Percentiles rank a stretch among this genome's conserved stretches.
Evolutionary conservation across 2,888 invertebrate genomes (phyloP).

Genomic region (Drosophila longiperda): DNA sequence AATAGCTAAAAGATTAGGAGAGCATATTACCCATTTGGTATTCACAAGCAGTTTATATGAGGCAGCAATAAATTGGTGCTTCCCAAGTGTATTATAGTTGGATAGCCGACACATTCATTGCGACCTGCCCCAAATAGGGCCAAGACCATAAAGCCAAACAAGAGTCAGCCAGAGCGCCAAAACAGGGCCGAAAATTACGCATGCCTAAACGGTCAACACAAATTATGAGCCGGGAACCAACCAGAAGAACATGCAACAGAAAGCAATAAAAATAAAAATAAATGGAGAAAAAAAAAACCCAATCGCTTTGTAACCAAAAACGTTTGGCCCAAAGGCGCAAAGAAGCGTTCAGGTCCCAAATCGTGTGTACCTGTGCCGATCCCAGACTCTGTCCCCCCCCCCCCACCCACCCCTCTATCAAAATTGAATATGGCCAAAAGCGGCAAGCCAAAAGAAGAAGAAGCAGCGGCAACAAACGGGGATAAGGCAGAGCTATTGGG

Average conservation of each 20-base stretch:
- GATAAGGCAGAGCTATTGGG: conserved; percentile 29
- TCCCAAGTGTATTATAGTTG: conserved; percentile 16
- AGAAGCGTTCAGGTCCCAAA: conserved; percentile 42
- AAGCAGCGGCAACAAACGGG: conserved; percentile 17
- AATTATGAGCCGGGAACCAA: conserved; percentile 64
- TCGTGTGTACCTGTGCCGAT: conserved; percentile 52
- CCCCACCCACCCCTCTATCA: conserved; percentile 28
- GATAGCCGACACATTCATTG: conserved; percentile 25
- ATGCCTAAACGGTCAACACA: conserved; percentile 64
- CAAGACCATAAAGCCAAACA: conserved; percentile 34
- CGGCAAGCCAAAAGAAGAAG: conserved; percentile 38
- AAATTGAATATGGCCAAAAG: conserved; percentile 78
- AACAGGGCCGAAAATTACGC: conserved; percentile 73
- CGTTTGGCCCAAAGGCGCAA: conserved; percentile 58
- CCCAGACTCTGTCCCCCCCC: conserved; percentile 1
- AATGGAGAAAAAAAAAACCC: conserved; percentile 73
- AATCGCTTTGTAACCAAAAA: conserved; percentile 73
- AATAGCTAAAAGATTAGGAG: neutral
- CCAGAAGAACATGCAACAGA: conserved; percentile 32
- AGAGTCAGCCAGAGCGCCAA: conserved; percentile 37
- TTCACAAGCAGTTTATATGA: conserved; percentile 18
- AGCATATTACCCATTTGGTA: conserved; percentile 11
- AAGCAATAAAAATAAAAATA: conserved; percentile 69
- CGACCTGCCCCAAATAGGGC: conserved; percentile 41
- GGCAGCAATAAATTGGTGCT: conserved; percentile 26